Conservation (phyloP, 1,140 invertebrate genomes). For the Achatina immaculata region DNA sequence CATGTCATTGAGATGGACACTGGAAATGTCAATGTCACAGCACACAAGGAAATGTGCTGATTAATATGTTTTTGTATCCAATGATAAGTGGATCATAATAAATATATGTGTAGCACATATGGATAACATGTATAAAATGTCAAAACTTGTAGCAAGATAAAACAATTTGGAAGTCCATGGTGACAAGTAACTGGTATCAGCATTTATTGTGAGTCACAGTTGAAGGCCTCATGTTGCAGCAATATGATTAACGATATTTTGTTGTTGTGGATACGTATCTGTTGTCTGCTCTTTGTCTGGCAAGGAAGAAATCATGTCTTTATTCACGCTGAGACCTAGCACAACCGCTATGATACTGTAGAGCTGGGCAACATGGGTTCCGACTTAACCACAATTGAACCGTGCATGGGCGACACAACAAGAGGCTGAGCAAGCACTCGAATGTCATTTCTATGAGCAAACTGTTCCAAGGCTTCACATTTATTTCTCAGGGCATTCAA, state of each 20-base stretch:
- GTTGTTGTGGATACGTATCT: not conserved
- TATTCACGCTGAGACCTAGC: not conserved
- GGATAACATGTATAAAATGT: slow-evolving; percentile 7
- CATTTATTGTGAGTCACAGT: slow-evolving; percentile 4
- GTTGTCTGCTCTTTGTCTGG: not conserved
- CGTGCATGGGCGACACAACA: slow-evolving; percentile 49
- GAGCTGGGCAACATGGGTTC: slow-evolving; percentile 48
- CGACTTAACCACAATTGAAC: slow-evolving; percentile 56
- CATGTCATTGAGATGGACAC: not conserved
- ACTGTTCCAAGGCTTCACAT: slow-evolving; percentile 65
- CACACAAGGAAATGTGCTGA: not conserved
- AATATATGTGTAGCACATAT: slow-evolving; percentile 14
- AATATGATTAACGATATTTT: not conserved
- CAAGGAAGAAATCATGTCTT: not conserved
- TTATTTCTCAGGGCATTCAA: slow-evolving; percentile 62
- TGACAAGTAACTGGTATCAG: slow-evolving; percentile 18
- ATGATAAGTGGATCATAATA: not conserved
- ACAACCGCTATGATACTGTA: slow-evolving; percentile 31
- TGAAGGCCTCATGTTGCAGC: slow-evolving; percentile 25
- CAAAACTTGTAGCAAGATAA: not conserved
- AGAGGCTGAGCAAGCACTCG: slow-evolving; percentile 49
- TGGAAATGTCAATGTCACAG: not conserved
- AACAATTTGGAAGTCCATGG: slow-evolving; percentile 32
- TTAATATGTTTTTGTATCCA: not conserved
- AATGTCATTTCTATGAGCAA: slow-evolving; percentile 64